These are phyloP conservation scores for Pheosia tremula DNA, from an alignment of 2,888 invertebrate genomes.

Conservation along the genomic window DNA sequence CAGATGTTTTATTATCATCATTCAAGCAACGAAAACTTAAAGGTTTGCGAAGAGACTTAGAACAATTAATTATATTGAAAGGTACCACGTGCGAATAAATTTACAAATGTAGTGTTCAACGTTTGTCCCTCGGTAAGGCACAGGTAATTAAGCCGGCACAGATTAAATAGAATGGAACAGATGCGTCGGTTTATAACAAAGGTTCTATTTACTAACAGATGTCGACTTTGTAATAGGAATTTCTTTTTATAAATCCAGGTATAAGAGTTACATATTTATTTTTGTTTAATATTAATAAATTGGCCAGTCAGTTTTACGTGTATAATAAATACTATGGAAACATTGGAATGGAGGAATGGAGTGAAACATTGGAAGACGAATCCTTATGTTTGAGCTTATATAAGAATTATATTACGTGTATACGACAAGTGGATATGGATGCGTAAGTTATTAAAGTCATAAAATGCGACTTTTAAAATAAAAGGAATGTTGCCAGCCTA, in stretches of 20 bases:
- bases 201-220: not conserved
- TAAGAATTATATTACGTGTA: no score
- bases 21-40: not conserved
- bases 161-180: conserved; percentile 1
- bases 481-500: no score
- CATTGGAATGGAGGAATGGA: no score
- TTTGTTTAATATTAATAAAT: not conserved
- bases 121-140: not conserved
- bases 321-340: not conserved
- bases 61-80: not conserved
- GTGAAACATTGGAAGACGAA: no score
- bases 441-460: no score
- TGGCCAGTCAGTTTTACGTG: not conserved
- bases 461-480: no score
- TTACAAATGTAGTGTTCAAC: not conserved
- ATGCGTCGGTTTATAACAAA: not conserved
- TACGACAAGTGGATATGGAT: no score
- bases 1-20: conserved; percentile 20
- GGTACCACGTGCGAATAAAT: not conserved
- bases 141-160: conserved; percentile 3
- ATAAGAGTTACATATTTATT: not conserved
- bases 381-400: no score
- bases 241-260: not conserved
- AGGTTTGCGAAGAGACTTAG: not conserved
- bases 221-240: not conserved